A percentile compares a stretch with the other conserved stretches of the same genome.
Evolutionary conservation across 2,113 vertebrate species (phyloP).

Genomic region (Phaethornis superciliosus): DNA sequence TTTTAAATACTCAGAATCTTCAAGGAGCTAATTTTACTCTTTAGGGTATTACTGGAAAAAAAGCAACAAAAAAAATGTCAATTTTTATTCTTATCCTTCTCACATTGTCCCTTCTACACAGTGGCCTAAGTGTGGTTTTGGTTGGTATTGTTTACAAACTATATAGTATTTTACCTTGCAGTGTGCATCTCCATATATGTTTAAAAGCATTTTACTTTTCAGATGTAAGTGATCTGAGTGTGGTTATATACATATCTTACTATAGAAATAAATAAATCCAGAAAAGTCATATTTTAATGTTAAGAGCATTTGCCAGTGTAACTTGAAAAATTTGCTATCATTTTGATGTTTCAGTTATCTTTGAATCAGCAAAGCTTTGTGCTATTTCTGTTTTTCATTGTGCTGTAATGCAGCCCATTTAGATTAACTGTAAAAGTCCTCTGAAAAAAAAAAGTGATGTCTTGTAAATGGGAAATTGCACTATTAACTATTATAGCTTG

Average conservation of each 20-base stretch:
- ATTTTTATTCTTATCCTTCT: neutral
- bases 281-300: conserved; percentile 5
- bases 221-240: neutral
- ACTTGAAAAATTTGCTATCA: conserved; percentile 57
- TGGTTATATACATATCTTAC: neutral
- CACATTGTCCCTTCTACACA: neutral
- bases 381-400: conserved; percentile 14
- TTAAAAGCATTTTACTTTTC: neutral
- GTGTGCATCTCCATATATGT: neutral
- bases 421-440: no score
- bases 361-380: conserved; percentile 7
- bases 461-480: neutral
- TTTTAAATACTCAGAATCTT: neutral
- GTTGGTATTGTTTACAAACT: neutral
- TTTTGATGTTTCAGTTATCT: conserved; percentile 67
- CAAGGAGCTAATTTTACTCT: neutral
- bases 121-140: neutral
- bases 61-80: no score
- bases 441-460: no score
- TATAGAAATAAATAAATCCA: neutral
- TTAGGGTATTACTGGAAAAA: neutral
- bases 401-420: neutral
- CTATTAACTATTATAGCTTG: neutral
- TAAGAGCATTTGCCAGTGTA: conserved; percentile 20
- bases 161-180: neutral